A percentile compares a stretch with the other conserved stretches of the same genome.
phyloP scores from a whole-genome alignment of 1,140 invertebrate genomes.

The Brachionus koreanus region DNA sequence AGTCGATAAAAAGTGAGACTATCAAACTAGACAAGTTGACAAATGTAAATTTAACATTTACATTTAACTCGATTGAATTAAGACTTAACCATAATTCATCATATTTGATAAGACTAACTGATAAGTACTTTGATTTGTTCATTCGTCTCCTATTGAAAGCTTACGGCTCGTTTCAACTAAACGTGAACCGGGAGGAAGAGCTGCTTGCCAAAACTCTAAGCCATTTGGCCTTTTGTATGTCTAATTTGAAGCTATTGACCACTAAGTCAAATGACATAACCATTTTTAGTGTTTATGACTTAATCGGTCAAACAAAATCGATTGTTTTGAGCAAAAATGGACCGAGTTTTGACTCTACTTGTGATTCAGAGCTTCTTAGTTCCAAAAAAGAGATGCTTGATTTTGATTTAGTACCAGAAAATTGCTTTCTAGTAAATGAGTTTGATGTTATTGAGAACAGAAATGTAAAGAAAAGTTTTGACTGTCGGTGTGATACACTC shows the following conservation, averaged over 20 bases:
- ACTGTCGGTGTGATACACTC: background rate
- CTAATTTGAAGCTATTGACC: background rate
- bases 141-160: background rate
- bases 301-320: background rate
- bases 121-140: slow-evolving; percentile 25
- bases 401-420: background rate
- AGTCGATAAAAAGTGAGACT: background rate
- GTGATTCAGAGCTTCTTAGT: background rate
- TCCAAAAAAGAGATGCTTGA: background rate
- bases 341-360: background rate
- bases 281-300: background rate
- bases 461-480: background rate
- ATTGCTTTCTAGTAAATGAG: slow-evolving; percentile 17
- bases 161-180: slow-evolving; percentile 8
- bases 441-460: background rate
- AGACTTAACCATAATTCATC: background rate
- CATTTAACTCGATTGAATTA: slow-evolving; percentile 13
- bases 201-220: background rate
- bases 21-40: background rate
- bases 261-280: background rate
- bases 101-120: background rate
- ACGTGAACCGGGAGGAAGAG: background rate
- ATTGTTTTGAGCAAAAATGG: background rate
- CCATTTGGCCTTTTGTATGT: background rate
- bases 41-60: slow-evolving; percentile 17